phyloP scores from a whole-genome alignment of 1,140 invertebrate species.

The Galleria mellonella region DNA sequence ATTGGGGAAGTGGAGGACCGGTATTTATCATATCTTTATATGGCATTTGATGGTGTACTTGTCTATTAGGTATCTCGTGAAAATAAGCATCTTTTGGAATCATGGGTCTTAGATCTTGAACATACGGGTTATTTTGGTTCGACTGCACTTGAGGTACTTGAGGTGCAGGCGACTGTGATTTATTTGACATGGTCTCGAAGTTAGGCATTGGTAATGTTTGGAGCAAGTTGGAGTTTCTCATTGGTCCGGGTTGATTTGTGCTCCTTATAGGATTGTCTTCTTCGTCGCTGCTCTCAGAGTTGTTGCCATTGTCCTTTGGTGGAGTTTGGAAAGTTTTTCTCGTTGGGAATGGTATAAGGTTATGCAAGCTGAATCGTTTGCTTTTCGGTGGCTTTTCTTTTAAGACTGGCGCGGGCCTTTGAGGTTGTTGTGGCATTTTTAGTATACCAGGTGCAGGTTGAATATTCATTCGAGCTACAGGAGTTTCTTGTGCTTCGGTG shows the following conservation, averaged over 20 bases:
- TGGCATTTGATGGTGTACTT: constrained; percentile 51
- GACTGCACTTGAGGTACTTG: constrained; percentile 32
- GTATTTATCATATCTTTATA: constrained; percentile 45
- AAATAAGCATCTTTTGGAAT: constrained; percentile 78
- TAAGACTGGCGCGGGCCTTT: constrained; percentile 54
- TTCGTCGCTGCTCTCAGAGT: constrained; percentile 76
- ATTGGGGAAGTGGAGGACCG: constrained; percentile 36
- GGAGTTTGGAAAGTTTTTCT: constrained; percentile 68
- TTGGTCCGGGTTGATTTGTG: constrained; percentile 67
- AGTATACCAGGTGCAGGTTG: constrained; percentile 38
- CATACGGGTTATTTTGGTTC: constrained; percentile 22
- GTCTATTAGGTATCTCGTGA: constrained; percentile 74
- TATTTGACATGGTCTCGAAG: constrained; percentile 73
- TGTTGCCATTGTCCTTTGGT: constrained; percentile 60
- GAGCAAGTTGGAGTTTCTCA: constrained; percentile 73
- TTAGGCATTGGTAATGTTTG: constrained; percentile 70
- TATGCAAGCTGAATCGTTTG: constrained; percentile 71
- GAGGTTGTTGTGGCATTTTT: constrained; percentile 63
- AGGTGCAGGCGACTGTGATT: constrained; percentile 66
- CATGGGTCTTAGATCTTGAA: constrained; percentile 42
- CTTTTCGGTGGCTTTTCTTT: constrained; percentile 69
- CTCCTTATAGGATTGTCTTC: constrained; percentile 73
- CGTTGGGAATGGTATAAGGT: constrained; percentile 68
- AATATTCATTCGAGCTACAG: constrained; percentile 16
- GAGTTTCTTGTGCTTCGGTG: constrained; percentile 25